A percentile compares a stretch with the other conserved stretches of the same genome.
Conservation (phyloP, 2,888 invertebrate species). For the Hecatera dysodea region DNA sequence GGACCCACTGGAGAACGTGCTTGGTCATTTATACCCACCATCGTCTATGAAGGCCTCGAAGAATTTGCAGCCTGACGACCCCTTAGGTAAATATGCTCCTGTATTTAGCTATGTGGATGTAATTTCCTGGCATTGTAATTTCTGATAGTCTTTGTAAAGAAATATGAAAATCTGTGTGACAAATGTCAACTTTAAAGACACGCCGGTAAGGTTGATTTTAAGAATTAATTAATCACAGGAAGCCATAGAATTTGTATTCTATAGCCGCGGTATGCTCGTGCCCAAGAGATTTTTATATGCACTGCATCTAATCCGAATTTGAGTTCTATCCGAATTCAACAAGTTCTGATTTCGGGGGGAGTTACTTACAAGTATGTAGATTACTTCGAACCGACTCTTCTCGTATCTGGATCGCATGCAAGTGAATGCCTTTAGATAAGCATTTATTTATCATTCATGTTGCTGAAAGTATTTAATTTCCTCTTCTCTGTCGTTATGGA, state of each 20-base stretch:
- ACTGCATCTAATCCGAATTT: too few species aligned
- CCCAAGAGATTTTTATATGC: too few species aligned
- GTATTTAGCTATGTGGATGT: not conserved
- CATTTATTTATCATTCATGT: not conserved
- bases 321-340: too few species aligned
- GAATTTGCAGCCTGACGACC: constrained; percentile 89
- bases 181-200: not conserved
- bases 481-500: not conserved
- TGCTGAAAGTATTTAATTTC: not conserved
- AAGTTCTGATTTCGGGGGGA: too few species aligned
- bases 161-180: not conserved
- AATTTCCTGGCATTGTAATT: not conserved
- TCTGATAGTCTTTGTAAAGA: too few species aligned
- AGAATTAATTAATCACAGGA: not conserved
- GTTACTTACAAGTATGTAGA: too few species aligned
- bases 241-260: not conserved
- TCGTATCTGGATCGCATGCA: too few species aligned
- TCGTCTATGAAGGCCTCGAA: constrained; percentile 83
- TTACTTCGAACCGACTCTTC: too few species aligned
- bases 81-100: constrained; percentile 85
- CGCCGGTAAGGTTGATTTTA: not conserved
- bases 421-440: not conserved
- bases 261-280: not conserved
- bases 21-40: constrained; percentile 83
- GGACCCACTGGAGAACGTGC: constrained; percentile 88